phyloP scores from a whole-genome alignment of 2,113 vertebrate species.

The Leucoraja erinaceus region DNA sequence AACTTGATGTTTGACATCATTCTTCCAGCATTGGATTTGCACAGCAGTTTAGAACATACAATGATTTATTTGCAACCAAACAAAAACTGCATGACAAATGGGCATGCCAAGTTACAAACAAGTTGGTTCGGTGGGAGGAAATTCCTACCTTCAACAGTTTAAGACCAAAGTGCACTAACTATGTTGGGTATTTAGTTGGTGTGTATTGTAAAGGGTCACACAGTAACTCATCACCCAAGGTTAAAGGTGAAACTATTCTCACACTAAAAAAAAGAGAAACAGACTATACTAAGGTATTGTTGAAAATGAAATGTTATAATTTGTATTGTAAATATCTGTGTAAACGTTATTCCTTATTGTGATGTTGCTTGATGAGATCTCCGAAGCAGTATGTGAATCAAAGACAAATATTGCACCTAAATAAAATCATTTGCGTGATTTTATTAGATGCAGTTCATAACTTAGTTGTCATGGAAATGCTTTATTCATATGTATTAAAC shows the following conservation, averaged over 20 bases:
- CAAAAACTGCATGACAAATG: neutral
- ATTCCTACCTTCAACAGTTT: neutral
- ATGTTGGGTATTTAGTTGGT: neutral
- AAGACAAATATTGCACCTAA: neutral
- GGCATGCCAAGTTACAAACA: neutral
- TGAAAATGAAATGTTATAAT: neutral
- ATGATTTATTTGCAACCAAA: neutral
- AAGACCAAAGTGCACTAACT: neutral
- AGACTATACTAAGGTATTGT: neutral
- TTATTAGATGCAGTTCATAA: neutral
- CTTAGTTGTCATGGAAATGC: constrained; percentile 11
- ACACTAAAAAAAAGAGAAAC: neutral
- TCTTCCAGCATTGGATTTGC: neutral
- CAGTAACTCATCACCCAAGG: neutral
- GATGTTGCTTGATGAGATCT: neutral
- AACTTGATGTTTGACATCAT: neutral
- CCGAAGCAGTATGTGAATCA: neutral
- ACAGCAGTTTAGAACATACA: neutral
- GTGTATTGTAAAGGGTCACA: neutral
- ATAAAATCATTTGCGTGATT: neutral
- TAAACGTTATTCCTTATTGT: neutral
- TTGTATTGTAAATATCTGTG: neutral
- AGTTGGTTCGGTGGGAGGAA: neutral
- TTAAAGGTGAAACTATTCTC: neutral
- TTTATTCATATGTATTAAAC: neutral